Base-by-base conservation (phyloP, 2,888 invertebrate genomes). In the Neoitamus cyanurus region DNA sequence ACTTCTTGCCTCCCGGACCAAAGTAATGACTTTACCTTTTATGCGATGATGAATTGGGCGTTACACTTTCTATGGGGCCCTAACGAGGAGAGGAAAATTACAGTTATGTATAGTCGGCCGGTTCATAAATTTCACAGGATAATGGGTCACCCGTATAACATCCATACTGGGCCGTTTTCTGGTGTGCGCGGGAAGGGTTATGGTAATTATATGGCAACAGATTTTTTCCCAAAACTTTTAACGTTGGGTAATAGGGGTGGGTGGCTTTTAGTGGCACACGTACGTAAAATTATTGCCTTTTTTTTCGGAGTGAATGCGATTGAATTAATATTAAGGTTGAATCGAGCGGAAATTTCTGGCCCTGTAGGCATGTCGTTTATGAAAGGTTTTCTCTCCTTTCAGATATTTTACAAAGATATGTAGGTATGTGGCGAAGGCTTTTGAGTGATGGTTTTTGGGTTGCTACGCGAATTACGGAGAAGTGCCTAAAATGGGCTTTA, bases 61-160 rank as follows among this genome's bases (percentile, higher is more conserved):
- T n/a, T 25, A 75, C 25, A 75, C 25, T 20, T 70, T 70, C 70
- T 70, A 70, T 70, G 25, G 70, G 31, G 2, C 75, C 75, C 11
- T 75, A 75, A 75, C 75, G 75, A 75, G 75, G 13, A 75, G 36
- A 75, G 37, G 75, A 75, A 75, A 75, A 75, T 75, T 75, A 75
- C 20, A 20, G 42, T 75, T 75, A 75, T 75, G 75, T 75, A 37
- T 37, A 25, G 25, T 11, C 15, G 25, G 75, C 34, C 36, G 20
- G 25, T 37, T 37, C 75, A 75, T 75, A 75, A 75, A 75, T 75
- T 75, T 37, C 11, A 25, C 20, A 36, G 34, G 11, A 75, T 75
- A 75, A 75, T 75, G 75, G 75, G 75, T 75, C 58, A 58, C 70
- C n/a, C 30, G 28, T 31, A 70, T 31, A 31, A 70, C 70, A 30